Base-by-base conservation (phyloP, 2,888 invertebrate species). In the Blastobasis lacticolella region DNA sequence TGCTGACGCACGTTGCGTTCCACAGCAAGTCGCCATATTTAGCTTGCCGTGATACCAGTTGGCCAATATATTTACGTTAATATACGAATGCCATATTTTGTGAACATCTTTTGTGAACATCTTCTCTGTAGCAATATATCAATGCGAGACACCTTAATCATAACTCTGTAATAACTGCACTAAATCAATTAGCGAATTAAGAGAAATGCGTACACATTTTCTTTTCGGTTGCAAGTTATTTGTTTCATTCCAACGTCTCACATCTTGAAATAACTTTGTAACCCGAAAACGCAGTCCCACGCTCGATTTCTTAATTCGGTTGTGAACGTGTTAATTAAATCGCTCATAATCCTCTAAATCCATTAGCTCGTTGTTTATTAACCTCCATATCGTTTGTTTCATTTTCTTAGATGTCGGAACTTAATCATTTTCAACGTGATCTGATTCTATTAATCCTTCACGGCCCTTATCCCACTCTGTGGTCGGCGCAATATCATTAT, bases 151-250 rank as follows among this genome's bases (percentile, higher is more conserved):
- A 59, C 66, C 69, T 68, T 73, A 67, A 66, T 51, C 55, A 51
- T 56, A 56, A 56, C 60, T 62, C 61, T 69, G 71, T 62, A 54
- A 63, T 57, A n/a, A 60, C 50, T 10, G 56, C 58, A 54, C 65
- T 74, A 72, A 75, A 75, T 75, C 62, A 65, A 62, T 61, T 57
- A 54, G 57, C 59, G 62, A 70, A 69, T 67, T 66, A 66, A 69
- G 67, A 59, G 62, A 59, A 71, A 69, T 57, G 59, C 59, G 59
- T 58, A 52, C 58, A 58, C 49, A 10, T 41, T 41, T 37, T 45
- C 56, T 57, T 58, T 60, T 57, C 53, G 62, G 65, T 57, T 64
- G 57, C 64, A 61, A 54, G 54, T 53, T 63, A 56, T 65, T 61
- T 65, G 55, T 60, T 66, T 61, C 56, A 55, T 61, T 65, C 60